Conservation (phyloP, 2,113 vertebrate genomes). For the Cavia porcellus region DNA sequence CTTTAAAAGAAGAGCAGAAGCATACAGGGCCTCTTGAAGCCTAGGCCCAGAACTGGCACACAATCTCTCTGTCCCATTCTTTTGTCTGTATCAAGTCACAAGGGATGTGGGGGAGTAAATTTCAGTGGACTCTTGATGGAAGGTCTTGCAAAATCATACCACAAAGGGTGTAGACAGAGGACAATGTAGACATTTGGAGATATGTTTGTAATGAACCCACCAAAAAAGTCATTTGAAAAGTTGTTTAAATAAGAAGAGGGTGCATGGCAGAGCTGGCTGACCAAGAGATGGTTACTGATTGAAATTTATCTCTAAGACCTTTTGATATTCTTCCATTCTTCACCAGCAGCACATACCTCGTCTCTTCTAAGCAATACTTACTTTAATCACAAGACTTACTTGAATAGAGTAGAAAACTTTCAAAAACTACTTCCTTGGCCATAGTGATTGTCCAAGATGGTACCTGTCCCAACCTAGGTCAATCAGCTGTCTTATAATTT, state of each 20-base stretch:
- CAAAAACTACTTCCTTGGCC: not conserved
- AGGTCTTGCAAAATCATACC: not conserved
- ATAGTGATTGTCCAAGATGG: not conserved
- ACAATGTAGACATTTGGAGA: not conserved
- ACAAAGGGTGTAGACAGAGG: not conserved
- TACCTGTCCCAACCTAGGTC: not conserved
- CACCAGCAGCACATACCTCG: not conserved
- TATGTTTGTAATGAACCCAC: not conserved
- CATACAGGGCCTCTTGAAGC: not conserved
- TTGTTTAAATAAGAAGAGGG: conserved; percentile 46
- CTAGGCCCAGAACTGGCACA: not conserved
- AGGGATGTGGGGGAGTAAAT: not conserved
- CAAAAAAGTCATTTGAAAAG: not conserved
- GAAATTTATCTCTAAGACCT: conserved; percentile 2
- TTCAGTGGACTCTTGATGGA: not conserved
- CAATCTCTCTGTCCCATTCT: not conserved
- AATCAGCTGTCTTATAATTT: not conserved
- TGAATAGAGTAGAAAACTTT: not conserved
- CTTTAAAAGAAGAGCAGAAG: conserved; percentile 25
- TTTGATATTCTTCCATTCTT: not conserved
- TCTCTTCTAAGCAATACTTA: conserved; percentile 34
- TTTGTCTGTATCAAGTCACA: not conserved
- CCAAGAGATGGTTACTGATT: not conserved
- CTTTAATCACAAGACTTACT: conserved; percentile 37
- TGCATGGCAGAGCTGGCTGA: not conserved